phyloP scores from a whole-genome alignment of 2,888 invertebrate genomes.

The Lottia scabra region DNA sequence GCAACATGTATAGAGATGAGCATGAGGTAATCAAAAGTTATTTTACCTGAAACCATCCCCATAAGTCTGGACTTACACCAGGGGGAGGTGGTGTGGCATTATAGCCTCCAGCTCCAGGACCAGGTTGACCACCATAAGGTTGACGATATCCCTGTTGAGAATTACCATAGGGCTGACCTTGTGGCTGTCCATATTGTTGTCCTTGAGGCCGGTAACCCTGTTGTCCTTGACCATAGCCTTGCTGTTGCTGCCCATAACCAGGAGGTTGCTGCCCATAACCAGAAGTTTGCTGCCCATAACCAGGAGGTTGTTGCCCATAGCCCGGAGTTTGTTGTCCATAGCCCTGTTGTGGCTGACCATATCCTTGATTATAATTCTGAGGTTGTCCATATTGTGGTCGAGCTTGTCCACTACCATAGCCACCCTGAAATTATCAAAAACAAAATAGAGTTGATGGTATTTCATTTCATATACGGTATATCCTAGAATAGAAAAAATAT shows the following conservation, averaged over 20 bases:
- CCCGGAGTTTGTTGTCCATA: slow-evolving; percentile 19
- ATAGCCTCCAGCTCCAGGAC: too few relatives aligned
- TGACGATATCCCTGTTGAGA: slow-evolving; percentile 15
- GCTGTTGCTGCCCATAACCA: slow-evolving; percentile 20
- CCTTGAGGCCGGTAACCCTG: slow-evolving; percentile 8
- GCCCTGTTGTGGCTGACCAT: slow-evolving; percentile 19
- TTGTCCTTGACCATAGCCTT: slow-evolving; percentile 18
- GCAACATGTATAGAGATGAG: too few relatives aligned
- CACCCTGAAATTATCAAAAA: slow-evolving; percentile 24
- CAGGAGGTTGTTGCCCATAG: slow-evolving; percentile 21
- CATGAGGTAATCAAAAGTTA: too few relatives aligned
- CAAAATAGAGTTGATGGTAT: too few relatives aligned
- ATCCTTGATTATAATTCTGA: slow-evolving; percentile 19
- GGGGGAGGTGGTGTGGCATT: slow-evolving; percentile 50
- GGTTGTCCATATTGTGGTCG: slow-evolving; percentile 2
- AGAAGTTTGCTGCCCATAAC: slow-evolving; percentile 15
- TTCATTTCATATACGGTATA: too few relatives aligned
- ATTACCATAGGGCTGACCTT: background rate
- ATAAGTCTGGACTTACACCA: slow-evolving; percentile 61
- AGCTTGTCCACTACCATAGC: slow-evolving; percentile 39
- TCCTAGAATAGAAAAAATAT: too few relatives aligned
- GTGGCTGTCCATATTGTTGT: slow-evolving; percentile 12
- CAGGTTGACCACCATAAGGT: slow-evolving; percentile 30
- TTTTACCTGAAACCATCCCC: slow-evolving; percentile 67
- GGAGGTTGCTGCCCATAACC: slow-evolving; percentile 22